Base-by-base conservation (phyloP, 2,113 vertebrate genomes). In the Sitta europaea region DNA sequence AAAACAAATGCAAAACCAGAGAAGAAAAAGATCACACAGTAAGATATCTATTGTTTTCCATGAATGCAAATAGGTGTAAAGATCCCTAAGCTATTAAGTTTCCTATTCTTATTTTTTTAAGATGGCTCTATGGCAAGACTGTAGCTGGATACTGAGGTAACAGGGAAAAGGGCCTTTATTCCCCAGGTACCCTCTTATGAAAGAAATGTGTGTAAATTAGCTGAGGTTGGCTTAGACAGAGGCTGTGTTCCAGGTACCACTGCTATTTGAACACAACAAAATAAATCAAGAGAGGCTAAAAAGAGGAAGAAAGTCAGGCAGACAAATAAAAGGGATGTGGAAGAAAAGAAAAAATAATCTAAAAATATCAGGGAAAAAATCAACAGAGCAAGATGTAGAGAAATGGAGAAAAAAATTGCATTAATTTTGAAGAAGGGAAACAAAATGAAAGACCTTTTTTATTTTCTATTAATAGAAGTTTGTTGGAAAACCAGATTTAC, bases 71-170 rank as follows among this genome's bases (percentile, higher is more conserved):
- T 19, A 74, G 12, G 3, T 2, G 1, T 31, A 59, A 59, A 77
- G 63, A 40, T 61, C 25, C 25, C n/a, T 42, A 66, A 54, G 23
- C 15, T 47, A 58, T 3, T 24, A 47, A 20, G 3, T 74, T 71
- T 84, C 47, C 45, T 53, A 3, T 53, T 47, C 10, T 45, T 63
- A 13, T 2, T 53, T 4, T n/a, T 70, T 85, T 77, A 36, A 54
- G 51, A 35, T 6, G 5, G 9, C 1, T 4, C 9, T 2, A 0
- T 57, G 28, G n/a, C 13, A 58, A 54, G 47, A 61, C 16, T 82
- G 24, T 58, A 35, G 9, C 59, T 75, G 45, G 66, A 38, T 63
- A 38, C 24, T 62, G 58, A 81, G 51, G 38, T 45, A 74, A 13
- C 15, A 74, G 15, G 24, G 25, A 10, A 90, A 74, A 87, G 48